Percentiles rank a stretch among this genome's conserved stretches.
Conservation (phyloP, 1,140 invertebrate genomes). For the Cydia splendana region DNA sequence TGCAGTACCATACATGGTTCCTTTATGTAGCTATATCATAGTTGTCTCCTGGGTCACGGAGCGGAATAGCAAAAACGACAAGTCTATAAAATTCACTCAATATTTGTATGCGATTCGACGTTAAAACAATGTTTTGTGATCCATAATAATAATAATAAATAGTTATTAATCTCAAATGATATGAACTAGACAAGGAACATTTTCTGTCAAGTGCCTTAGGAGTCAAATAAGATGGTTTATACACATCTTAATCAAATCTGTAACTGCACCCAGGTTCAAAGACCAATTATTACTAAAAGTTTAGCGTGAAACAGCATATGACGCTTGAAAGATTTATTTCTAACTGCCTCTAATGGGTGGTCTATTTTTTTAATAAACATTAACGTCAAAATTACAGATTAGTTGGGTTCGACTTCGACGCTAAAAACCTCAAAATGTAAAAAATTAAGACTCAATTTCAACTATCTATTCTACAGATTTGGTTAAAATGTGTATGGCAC, state of each 20-base stretch:
- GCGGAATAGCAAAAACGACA: not conserved
- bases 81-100: not conserved
- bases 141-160: not conserved
- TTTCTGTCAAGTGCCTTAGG: slow-evolving; percentile 31
- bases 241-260: not conserved
- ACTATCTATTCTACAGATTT: not conserved
- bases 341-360: too few relatives aligned
- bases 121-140: not conserved
- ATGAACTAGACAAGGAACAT: not conserved
- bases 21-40: not conserved
- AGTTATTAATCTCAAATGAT: not conserved
- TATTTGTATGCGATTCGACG: slow-evolving; percentile 4
- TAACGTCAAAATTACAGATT: too few relatives aligned
- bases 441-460: not conserved
- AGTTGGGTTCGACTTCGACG: too few relatives aligned
- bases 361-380: too few relatives aligned
- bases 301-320: too few relatives aligned
- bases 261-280: not conserved
- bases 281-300: too few relatives aligned
- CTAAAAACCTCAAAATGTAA: too few relatives aligned
- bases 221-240: not conserved
- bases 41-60: not conserved
- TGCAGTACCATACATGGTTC: too few relatives aligned
- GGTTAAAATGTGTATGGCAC: not conserved
- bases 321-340: too few relatives aligned